Evolutionary conservation across 2,888 invertebrate genomes (phyloP).

Genomic region (Parapristionchus giblindavisi): DNA sequence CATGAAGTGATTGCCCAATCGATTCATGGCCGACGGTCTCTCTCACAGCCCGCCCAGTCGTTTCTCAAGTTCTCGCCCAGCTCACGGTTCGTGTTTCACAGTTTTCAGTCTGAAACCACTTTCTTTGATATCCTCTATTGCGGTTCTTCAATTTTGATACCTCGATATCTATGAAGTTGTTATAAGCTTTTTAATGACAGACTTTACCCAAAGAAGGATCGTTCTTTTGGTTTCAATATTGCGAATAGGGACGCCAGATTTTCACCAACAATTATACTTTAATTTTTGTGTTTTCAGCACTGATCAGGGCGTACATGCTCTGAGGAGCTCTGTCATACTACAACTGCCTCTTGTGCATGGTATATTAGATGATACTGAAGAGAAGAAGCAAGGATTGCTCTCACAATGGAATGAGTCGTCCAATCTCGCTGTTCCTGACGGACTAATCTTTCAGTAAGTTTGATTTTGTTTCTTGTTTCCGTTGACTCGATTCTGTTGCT

Average conservation of each 20-base stretch:
- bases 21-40: slow-evolving; percentile 38
- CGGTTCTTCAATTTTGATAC: too few species aligned
- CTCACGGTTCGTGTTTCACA: slow-evolving; percentile 34
- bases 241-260: neutral
- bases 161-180: too few species aligned
- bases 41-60: neutral
- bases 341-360: slow-evolving; percentile 46
- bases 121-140: neutral
- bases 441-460: slow-evolving; percentile 1
- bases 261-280: too few species aligned
- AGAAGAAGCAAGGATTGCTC: slow-evolving; percentile 29
- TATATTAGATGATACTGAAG: slow-evolving; percentile 40
- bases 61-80: slow-evolving; percentile 43
- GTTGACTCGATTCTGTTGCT: neutral
- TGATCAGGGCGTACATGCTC: slow-evolving; percentile 57
- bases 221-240: neutral
- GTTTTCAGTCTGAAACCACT: neutral
- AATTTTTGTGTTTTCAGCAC: slow-evolving; percentile 50
- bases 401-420: slow-evolving; percentile 40
- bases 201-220: neutral
- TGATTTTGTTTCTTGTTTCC: neutral
- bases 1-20: slow-evolving; percentile 45
- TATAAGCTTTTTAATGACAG: too few species aligned
- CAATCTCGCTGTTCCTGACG: neutral
- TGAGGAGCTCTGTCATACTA: slow-evolving; percentile 51